Percentiles rank a stretch among this genome's conserved stretches.
phyloP scores from a whole-genome alignment of 2,113 vertebrate genomes.

The Lethenteron reissneri region DNA sequence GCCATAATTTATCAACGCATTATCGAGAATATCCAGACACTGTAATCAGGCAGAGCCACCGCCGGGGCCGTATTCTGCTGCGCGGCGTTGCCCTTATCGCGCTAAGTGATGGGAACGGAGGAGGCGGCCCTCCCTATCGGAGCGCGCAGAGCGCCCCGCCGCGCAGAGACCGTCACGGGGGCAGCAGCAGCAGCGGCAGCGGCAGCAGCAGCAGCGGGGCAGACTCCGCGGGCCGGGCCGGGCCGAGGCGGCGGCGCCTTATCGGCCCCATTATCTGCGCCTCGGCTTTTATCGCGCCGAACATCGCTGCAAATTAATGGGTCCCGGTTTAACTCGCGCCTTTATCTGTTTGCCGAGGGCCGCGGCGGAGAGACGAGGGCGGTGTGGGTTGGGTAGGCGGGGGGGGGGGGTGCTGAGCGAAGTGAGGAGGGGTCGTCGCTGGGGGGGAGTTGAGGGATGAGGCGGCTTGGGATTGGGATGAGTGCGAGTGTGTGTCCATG shows the following conservation, averaged over 20 bases:
- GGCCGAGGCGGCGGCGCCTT: conserved; percentile 13
- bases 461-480: no score
- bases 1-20: conserved; percentile 99
- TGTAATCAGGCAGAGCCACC: conserved; percentile 94
- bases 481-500: no score
- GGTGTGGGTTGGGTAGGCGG: conserved; percentile 20
- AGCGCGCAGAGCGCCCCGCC: no score
- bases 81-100: conserved; percentile 77
- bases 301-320: conserved; percentile 95
- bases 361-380: conserved; percentile 50
- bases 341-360: conserved; percentile 93
- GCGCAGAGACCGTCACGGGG: no score
- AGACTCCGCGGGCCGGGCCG: no score
- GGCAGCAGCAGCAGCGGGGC: no score
- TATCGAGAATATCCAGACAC: conserved; percentile 99
- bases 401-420: conserved; percentile 27
- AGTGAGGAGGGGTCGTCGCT: conserved; percentile 9
- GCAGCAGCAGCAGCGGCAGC: no score
- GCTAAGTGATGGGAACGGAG: conserved; percentile 98
- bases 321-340: conserved; percentile 99
- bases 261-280: conserved; percentile 92
- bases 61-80: conserved; percentile 97
- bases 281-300: conserved; percentile 39
- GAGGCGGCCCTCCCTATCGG: conserved; percentile 15
- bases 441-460: neutral